Base-by-base conservation (phyloP, 2,888 invertebrate species). In the Scaptomyza flava region DNA sequence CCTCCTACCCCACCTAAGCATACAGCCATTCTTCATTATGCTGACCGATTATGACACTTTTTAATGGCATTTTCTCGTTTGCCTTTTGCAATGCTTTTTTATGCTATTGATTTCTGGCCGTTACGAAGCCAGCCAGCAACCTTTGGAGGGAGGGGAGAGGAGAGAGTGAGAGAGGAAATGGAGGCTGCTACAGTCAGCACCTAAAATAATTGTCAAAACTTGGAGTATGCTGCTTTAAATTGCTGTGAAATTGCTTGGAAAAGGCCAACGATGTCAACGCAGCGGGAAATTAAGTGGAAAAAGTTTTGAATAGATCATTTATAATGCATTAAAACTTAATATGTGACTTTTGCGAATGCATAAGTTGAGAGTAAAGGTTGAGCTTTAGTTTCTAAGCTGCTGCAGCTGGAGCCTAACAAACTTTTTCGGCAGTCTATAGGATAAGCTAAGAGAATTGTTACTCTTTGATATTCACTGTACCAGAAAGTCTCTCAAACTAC, bases 41-140 rank as follows among this genome's bases (percentile, higher is more conserved):
- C 86, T 83, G 87, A 87, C 87, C 83, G 83, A 83, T 83, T 83
- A 83, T 87, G 83, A 82, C 83, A 83, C 80, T 79, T 87, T 85
- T 83, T 84, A 87, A 85, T 87, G 68, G 74, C 70, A 87, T 85
- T 83, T 83, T 83, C 87, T 85, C 84, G 87, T 77, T 74, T 71
- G 56, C 64, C 52, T 65, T 78, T 64, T 74, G 66, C 66, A 17
- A 17, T 17, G 17, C 17, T 77, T 74, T 51, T 31, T 87, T 83
- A 83, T 83, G 83, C 80, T 83, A 83, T 83, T 80, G 83, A 83
- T 83, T 83, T 83, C 81, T 70, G 73, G 14, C 14, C 8, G 68
- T 70, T 77, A 72, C 74, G 68, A 68, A 56, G 65, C 63, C 58
- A 65, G 27, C 12, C 38, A 11, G 2, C 42, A 23, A n/a, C 30